phyloP scores from a whole-genome alignment of 2,888 invertebrate genomes.

The Eupithecia abbreviata region DNA sequence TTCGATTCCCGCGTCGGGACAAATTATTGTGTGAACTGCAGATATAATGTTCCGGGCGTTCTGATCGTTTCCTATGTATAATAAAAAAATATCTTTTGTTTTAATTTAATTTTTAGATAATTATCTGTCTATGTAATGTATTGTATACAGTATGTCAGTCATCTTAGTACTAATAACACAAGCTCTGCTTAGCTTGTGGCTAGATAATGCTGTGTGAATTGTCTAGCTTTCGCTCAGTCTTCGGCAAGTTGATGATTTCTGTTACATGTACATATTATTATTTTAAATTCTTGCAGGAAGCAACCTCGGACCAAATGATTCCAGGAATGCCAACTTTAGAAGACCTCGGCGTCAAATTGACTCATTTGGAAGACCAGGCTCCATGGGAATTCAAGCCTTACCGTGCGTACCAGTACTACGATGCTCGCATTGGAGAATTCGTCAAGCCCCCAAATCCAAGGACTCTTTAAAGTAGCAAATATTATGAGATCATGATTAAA shows the following conservation, averaged over 20 bases:
- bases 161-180: no score
- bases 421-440: conserved; percentile 90
- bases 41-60: no score
- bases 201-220: no score
- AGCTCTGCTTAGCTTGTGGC: no score
- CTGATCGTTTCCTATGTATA: no score
- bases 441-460: conserved; percentile 86
- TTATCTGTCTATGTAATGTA: no score
- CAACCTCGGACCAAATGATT: conserved; percentile 87
- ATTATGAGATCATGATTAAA: background rate
- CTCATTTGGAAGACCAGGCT: conserved; percentile 90
- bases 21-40: no score
- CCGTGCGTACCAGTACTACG: conserved; percentile 88
- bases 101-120: no score
- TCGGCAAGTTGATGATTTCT: background rate
- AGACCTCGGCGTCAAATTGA: conserved; percentile 93
- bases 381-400: conserved; percentile 91
- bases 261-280: background rate
- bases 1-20: no score
- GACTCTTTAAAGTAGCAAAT: conserved; percentile 44
- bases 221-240: no score
- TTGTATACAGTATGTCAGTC: no score
- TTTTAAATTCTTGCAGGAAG: conserved; percentile 83
- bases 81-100: no score
- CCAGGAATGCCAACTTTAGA: conserved; percentile 89